A percentile compares a stretch with the other conserved stretches of the same genome.
Conservation (phyloP, 1,140 invertebrate species). For the Carposina sasakii region DNA sequence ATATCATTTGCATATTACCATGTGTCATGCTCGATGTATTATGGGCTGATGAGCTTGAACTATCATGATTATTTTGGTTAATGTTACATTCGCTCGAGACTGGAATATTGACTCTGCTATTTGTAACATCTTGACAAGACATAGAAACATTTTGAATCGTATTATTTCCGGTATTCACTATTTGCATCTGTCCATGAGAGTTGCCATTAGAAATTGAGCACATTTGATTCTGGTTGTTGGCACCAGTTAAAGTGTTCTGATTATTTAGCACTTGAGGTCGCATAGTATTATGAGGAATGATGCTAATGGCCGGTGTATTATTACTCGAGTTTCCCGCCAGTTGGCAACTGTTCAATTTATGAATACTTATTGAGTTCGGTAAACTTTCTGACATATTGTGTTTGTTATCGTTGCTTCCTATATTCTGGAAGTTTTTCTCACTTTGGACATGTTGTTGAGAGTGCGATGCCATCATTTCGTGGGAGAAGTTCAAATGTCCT, state of each 20-base stretch:
- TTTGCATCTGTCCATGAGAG: slow-evolving; percentile 51
- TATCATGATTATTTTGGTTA: slow-evolving; percentile 48
- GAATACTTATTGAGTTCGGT: slow-evolving; percentile 52
- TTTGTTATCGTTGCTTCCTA: slow-evolving; percentile 51
- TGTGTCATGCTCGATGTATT: slow-evolving; percentile 47
- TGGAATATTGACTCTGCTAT: slow-evolving; percentile 46
- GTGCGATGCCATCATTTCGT: slow-evolving; percentile 67
- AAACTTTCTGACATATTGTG: slow-evolving; percentile 46
- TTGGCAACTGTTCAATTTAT: slow-evolving; percentile 64
- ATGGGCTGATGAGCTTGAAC: slow-evolving; percentile 38
- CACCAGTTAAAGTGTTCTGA: slow-evolving; percentile 51
- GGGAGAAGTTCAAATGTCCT: slow-evolving; percentile 61
- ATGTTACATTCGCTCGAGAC: slow-evolving; percentile 37
- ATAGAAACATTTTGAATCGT: slow-evolving; percentile 57
- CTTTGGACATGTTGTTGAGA: slow-evolving; percentile 57
- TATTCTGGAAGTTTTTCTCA: slow-evolving; percentile 63
- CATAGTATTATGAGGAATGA: slow-evolving; percentile 60
- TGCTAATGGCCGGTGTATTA: slow-evolving; percentile 58
- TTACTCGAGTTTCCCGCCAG: slow-evolving; percentile 47
- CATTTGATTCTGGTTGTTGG: slow-evolving; percentile 58
- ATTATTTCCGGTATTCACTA: slow-evolving; percentile 53
- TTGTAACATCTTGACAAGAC: slow-evolving; percentile 56
- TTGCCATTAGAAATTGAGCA: slow-evolving; percentile 45
- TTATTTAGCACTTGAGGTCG: slow-evolving; percentile 49
- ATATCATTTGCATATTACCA: slow-evolving; percentile 57